Evolutionary conservation across 2,797 vertebrate genomes (phyloP).

Genomic region (Halcyon smyrnensis): DNA sequence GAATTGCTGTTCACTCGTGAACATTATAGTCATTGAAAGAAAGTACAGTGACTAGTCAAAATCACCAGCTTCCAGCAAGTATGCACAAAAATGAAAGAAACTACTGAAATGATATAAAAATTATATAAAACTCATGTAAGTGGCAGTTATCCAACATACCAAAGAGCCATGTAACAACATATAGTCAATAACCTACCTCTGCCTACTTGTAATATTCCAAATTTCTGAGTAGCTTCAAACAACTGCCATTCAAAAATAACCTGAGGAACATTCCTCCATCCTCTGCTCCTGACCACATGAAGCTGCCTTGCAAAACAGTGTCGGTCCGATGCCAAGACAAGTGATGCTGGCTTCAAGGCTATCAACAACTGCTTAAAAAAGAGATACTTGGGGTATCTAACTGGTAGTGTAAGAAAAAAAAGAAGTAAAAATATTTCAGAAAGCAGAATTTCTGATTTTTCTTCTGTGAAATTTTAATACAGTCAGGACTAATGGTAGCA

Average conservation of each 20-base stretch:
- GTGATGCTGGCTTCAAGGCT: background rate
- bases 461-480: background rate
- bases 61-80: background rate
- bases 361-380: background rate
- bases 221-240: background rate
- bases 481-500: background rate
- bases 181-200: background rate
- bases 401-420: background rate
- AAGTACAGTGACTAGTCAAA: background rate
- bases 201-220: background rate
- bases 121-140: background rate
- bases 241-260: background rate
- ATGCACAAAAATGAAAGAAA: background rate
- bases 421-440: background rate
- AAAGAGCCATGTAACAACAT: background rate
- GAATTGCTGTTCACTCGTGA: background rate
- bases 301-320: background rate
- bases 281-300: accelerated
- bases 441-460: background rate
- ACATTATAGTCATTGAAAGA: background rate
- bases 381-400: background rate
- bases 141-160: background rate
- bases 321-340: background rate
- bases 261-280: background rate
- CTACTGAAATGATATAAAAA: background rate